Percentiles rank a stretch among this genome's conserved stretches.
These are phyloP conservation scores for Gerosis bhagava DNA, from an alignment of 2,888 invertebrate species.

Conservation along the genomic window DNA sequence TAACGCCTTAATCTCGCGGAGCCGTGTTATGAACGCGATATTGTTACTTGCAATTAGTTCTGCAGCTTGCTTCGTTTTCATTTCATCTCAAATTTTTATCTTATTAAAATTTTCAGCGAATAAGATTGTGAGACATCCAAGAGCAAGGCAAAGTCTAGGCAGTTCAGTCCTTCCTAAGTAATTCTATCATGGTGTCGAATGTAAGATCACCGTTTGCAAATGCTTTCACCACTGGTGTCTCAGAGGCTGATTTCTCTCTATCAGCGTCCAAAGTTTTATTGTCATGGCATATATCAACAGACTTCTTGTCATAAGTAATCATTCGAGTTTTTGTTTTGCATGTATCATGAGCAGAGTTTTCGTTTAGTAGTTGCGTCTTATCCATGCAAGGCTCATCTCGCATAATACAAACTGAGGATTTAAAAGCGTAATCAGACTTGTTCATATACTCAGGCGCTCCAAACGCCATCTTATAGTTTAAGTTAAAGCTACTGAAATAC, in stretches of 20 bases:
- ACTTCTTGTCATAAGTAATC: conserved; percentile 61
- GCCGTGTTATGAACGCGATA: conserved; percentile 18
- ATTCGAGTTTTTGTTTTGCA: conserved; percentile 72
- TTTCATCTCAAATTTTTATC: no score
- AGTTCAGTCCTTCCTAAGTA: conserved; percentile 61
- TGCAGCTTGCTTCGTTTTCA: conserved; percentile 18
- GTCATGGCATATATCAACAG: conserved; percentile 70
- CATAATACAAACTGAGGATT: conserved; percentile 82
- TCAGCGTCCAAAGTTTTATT: conserved; percentile 66
- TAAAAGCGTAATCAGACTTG: conserved; percentile 85
- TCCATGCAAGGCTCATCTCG: conserved; percentile 73
- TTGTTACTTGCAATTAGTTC: conserved; percentile 22
- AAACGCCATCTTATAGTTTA: conserved; percentile 81
- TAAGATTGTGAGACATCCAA: no score
- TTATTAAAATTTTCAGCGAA: no score
- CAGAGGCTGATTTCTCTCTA: conserved; percentile 46
- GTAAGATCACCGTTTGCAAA: conserved; percentile 78
- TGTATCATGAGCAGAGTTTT: conserved; percentile 70
- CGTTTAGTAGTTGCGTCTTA: conserved; percentile 68
- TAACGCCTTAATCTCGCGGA: conserved; percentile 40
- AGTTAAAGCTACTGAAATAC: conserved; percentile 83
- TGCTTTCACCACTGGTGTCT: conserved; percentile 50
- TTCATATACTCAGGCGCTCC: conserved; percentile 81
- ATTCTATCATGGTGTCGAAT: conserved; percentile 70
- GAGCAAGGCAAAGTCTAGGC: no score